Conservation (phyloP, 2,113 vertebrate genomes). For the Pseudonaja textilis region DNA sequence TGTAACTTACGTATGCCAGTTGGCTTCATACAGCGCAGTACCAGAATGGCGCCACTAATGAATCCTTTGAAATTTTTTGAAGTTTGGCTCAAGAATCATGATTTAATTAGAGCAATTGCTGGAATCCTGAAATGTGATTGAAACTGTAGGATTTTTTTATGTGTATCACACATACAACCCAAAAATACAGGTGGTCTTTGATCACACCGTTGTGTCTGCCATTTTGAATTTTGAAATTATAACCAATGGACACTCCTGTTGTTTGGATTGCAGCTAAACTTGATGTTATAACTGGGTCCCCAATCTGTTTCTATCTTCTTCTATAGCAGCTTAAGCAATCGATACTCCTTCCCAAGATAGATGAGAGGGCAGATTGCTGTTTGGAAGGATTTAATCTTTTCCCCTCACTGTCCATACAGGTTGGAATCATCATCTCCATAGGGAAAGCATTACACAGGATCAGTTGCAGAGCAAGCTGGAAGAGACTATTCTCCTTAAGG, state of each 20-base stretch:
- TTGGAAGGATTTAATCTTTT: not conserved
- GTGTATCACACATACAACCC: not conserved
- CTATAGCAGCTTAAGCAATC: not conserved
- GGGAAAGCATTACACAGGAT: not conserved
- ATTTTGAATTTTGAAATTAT: not conserved
- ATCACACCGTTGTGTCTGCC: not conserved
- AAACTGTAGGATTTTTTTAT: not conserved
- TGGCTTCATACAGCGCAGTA: too few relatives aligned
- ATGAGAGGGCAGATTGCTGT: not conserved
- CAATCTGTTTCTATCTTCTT: not conserved
- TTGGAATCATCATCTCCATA: not conserved
- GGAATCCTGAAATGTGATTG: not conserved
- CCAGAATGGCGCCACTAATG: too few relatives aligned
- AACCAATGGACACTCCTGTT: not conserved
- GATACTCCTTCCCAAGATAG: not conserved
- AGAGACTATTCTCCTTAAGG: not conserved
- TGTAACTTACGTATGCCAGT: too few relatives aligned
- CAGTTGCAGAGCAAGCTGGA: not conserved
- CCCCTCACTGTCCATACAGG: not conserved
- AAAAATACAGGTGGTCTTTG: not conserved
- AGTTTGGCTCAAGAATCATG: too few relatives aligned
- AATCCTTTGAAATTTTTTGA: too few relatives aligned
- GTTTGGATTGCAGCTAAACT: not conserved
- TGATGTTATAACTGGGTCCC: not conserved
- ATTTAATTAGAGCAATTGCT: too few relatives aligned